Evolutionary conservation across 2,797 vertebrate species (phyloP).

Genomic region (Kryptopterus vitreolus): DNA sequence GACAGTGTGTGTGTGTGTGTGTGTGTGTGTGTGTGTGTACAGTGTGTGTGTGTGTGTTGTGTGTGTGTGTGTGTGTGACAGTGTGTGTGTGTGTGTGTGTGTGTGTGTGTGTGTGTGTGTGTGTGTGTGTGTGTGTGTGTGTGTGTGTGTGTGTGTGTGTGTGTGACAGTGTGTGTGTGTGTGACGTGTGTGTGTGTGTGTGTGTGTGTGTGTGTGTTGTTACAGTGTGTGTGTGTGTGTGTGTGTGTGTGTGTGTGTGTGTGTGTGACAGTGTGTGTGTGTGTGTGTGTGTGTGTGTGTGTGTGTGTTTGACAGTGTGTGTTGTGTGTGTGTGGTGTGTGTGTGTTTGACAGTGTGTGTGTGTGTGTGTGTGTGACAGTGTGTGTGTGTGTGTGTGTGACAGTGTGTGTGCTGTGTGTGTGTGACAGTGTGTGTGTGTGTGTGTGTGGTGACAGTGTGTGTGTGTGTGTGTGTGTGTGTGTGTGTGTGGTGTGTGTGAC

Average conservation of each 20-base stretch:
- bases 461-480: no score
- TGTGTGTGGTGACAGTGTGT: constrained; percentile 6
- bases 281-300: constrained; percentile 20
- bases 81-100: constrained; percentile 27
- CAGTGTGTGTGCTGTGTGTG: constrained; percentile 10
- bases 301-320: constrained; percentile 27
- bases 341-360: neutral
- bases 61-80: constrained; percentile 16
- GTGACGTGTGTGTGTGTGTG: constrained; percentile 18
- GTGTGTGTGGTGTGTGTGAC: no score
- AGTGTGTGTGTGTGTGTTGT: neutral
- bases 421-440: constrained; percentile 26
- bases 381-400: neutral
- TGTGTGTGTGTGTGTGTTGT: constrained; percentile 27
- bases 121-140: neutral
- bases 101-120: constrained; percentile 3
- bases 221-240: neutral
- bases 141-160: no score
- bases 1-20: no score
- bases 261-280: no score
- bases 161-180: constrained; percentile 1
- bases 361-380: no score
- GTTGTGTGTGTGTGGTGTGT: constrained; percentile 1
- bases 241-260: no score
- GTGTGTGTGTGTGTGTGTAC: constrained; percentile 26